Evolutionary conservation across 1,140 invertebrate genomes (phyloP).

Genomic region (Coboldia fuscipes): DNA sequence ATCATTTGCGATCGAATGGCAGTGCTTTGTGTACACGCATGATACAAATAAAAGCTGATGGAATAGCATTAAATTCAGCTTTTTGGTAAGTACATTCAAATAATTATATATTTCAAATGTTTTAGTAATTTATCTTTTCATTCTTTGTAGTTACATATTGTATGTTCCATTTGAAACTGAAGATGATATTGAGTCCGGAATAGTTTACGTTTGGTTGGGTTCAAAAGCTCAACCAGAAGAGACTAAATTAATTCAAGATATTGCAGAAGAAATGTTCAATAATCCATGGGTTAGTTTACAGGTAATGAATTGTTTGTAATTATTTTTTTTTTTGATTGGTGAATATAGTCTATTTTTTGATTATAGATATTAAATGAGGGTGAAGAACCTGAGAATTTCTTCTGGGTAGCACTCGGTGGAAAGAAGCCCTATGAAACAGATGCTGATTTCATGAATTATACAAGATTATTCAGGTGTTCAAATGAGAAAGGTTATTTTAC

Average conservation of each 20-base stretch:
- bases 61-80: constrained; percentile 53
- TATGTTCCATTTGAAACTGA: constrained; percentile 89
- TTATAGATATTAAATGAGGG: constrained; percentile 75
- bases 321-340: neutral
- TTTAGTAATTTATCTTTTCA: constrained; percentile 3
- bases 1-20: constrained; percentile 88
- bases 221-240: constrained; percentile 74
- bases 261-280: constrained; percentile 86
- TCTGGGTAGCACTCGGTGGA: constrained; percentile 89
- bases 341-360: neutral
- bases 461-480: constrained; percentile 90
- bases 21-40: constrained; percentile 83
- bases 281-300: constrained; percentile 68
- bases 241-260: constrained; percentile 71
- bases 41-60: constrained; percentile 73
- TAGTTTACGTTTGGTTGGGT: constrained; percentile 97
- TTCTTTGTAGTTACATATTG: constrained; percentile 62
- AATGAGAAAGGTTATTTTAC: constrained; percentile 99
- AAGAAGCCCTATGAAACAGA: constrained; percentile 80
- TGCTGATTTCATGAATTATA: constrained; percentile 85
- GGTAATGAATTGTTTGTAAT: constrained; percentile 13
- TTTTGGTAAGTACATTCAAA: constrained; percentile 44
- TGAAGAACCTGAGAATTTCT: constrained; percentile 97
- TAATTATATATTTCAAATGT: neutral
- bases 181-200: constrained; percentile 68